Conservation (phyloP, 2,113 vertebrate species). For the Steatornis caripensis region DNA sequence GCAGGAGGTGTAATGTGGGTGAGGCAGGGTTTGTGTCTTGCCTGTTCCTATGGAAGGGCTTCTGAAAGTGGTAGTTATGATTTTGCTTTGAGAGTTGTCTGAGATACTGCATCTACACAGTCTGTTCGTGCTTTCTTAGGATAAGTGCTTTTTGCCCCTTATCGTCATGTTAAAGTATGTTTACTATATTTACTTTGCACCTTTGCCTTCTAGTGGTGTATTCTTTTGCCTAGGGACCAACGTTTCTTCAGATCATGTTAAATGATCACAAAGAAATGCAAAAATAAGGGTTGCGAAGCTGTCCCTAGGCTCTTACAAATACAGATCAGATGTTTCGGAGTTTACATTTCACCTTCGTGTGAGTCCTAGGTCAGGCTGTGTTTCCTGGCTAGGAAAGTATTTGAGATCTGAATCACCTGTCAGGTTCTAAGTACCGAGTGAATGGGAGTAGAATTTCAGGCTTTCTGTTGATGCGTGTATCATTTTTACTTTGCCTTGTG, state of each 20-base stretch:
- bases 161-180: not conserved
- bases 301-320: not conserved
- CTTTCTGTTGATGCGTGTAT: not conserved
- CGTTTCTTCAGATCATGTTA: not conserved
- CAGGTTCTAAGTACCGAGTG: not conserved
- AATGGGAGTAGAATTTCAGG: not conserved
- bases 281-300: not conserved
- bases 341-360: not conserved
- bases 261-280: not conserved
- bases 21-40: not conserved
- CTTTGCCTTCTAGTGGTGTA: not conserved
- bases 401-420: not conserved
- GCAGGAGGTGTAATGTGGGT: not conserved
- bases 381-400: not conserved
- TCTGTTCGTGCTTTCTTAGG: not conserved
- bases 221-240: not conserved
- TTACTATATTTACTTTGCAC: not conserved
- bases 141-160: not conserved
- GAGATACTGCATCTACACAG: not conserved
- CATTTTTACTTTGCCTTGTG: not conserved
- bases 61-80: not conserved
- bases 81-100: not conserved
- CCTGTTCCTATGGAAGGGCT: not conserved
- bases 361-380: not conserved
- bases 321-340: not conserved